These are phyloP conservation scores for Drosophila colorata DNA, from an alignment of 2,888 invertebrate species.

Conservation along the genomic window DNA sequence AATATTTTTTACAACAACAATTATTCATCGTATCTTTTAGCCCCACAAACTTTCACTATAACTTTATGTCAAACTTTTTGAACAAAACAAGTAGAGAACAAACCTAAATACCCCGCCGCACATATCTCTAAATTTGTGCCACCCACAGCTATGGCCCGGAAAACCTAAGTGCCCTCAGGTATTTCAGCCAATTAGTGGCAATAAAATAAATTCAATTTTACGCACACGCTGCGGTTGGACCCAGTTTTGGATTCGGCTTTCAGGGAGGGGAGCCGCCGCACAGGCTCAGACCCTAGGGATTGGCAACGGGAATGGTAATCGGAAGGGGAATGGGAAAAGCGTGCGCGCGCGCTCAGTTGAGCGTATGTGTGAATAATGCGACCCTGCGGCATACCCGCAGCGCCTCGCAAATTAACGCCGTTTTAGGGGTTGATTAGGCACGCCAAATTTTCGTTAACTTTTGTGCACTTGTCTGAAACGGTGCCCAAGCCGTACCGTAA, in stretches of 20 bases:
- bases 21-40: not conserved
- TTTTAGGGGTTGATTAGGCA: slow-evolving; percentile 84
- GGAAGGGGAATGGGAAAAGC: slow-evolving; percentile 1
- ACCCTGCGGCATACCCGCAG: slow-evolving; percentile 63
- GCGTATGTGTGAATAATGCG: slow-evolving; percentile 81
- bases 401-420: slow-evolving; percentile 78
- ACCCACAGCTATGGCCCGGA: slow-evolving; percentile 31
- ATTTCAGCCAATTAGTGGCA: slow-evolving; percentile 83
- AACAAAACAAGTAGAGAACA: slow-evolving; percentile 25
- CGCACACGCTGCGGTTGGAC: slow-evolving; percentile 68
- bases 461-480: slow-evolving; percentile 62
- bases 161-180: slow-evolving; percentile 75
- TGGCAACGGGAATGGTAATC: not conserved
- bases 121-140: not conserved
- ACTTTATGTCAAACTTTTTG: slow-evolving; percentile 29
- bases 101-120: slow-evolving; percentile 1
- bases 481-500: slow-evolving; percentile 6
- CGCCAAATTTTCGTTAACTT: slow-evolving; percentile 67
- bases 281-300: slow-evolving; percentile 32
- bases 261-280: no score
- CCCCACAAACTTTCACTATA: slow-evolving; percentile 18
- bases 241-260: slow-evolving; percentile 41
- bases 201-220: slow-evolving; percentile 84
- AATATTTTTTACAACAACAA: not conserved
- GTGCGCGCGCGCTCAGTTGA: slow-evolving; percentile 52